Conservation (phyloP, 37 sponge, comb jelly and placozoan species). For the Chondrosia reniformis region DNA sequence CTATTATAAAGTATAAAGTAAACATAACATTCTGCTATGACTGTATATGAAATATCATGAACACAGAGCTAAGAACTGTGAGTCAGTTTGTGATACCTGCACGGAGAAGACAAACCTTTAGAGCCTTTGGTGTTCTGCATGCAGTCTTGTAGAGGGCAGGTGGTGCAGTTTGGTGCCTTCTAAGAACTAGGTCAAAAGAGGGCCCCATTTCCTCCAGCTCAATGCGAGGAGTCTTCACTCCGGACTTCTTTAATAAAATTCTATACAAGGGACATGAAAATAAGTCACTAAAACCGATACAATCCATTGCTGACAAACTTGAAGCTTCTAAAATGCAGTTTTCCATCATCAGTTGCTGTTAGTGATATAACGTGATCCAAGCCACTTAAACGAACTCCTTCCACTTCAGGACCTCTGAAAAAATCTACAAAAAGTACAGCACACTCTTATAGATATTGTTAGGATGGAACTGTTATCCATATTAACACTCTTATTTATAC, state of each 20-base stretch:
- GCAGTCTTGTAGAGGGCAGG: slow-evolving; percentile 62
- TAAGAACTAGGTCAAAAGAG: slow-evolving; percentile 63
- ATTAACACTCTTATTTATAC: background rate
- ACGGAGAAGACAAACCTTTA: slow-evolving; percentile 46
- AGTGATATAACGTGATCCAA: slow-evolving; percentile 85
- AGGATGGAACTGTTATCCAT: too few relatives aligned
- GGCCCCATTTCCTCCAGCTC: slow-evolving; percentile 97
- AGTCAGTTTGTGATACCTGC: too few relatives aligned
- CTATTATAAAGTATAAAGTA: too few relatives aligned
- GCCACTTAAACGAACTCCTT: slow-evolving; percentile 61
- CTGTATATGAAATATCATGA: background rate
- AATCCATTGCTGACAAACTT: slow-evolving; percentile 21
- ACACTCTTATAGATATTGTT: too few relatives aligned
- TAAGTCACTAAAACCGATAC: background rate
- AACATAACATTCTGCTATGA: background rate
- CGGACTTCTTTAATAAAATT: slow-evolving; percentile 83
- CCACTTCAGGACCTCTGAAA: slow-evolving; percentile 64
- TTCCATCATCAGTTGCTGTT: slow-evolving; percentile 66
- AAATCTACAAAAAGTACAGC: slow-evolving; percentile 59
- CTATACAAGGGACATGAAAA: slow-evolving; percentile 23
- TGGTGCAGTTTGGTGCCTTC: slow-evolving; percentile 68
- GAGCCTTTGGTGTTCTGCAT: slow-evolving; percentile 64
- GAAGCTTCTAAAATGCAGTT: slow-evolving; percentile 66
- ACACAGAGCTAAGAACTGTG: too few relatives aligned
- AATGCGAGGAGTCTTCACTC: slow-evolving; percentile 60